A percentile compares a stretch with the other conserved stretches of the same genome.
Evolutionary conservation across 64 coral and sea anemone genomes (phyloP).

Genomic region (Pocillopora verrucosa): DNA sequence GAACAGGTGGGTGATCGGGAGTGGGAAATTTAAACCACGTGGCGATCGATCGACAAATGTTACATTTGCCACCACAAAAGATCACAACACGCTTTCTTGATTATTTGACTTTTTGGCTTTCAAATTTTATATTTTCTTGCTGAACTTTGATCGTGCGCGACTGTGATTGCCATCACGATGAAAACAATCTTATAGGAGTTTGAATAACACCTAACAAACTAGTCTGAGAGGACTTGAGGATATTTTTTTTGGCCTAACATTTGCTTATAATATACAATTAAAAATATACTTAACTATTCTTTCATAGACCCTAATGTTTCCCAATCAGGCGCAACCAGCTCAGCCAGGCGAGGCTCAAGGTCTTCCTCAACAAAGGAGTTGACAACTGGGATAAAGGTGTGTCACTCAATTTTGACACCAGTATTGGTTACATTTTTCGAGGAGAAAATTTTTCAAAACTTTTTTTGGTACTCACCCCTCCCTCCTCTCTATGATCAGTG

Average conservation of each 20-base stretch:
- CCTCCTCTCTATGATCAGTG: too few relatives aligned
- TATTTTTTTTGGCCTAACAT: too few relatives aligned
- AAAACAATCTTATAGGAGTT: too few relatives aligned
- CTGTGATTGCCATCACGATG: too few relatives aligned
- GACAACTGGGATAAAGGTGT: conserved; percentile 10
- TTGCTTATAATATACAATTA: too few relatives aligned
- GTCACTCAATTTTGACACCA: background rate
- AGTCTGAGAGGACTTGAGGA: too few relatives aligned
- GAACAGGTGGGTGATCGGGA: conserved; percentile 16
- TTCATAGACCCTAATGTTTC: background rate
- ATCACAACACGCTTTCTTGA: too few relatives aligned
- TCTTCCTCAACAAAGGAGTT: conserved; percentile 29
- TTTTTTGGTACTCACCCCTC: too few relatives aligned
- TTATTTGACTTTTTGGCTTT: background rate
- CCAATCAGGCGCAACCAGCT: background rate
- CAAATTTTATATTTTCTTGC: background rate
- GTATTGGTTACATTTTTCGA: background rate
- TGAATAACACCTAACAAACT: too few relatives aligned
- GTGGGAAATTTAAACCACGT: conserved; percentile 16
- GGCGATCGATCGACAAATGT: background rate
- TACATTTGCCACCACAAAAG: too few relatives aligned
- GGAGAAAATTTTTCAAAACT: background rate
- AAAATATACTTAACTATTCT: background rate
- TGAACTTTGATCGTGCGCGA: too few relatives aligned
- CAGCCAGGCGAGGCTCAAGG: conserved; percentile 9